These are phyloP conservation scores for Perca fluviatilis DNA, from an alignment of 2,113 vertebrate species.

Conservation along the genomic window DNA sequence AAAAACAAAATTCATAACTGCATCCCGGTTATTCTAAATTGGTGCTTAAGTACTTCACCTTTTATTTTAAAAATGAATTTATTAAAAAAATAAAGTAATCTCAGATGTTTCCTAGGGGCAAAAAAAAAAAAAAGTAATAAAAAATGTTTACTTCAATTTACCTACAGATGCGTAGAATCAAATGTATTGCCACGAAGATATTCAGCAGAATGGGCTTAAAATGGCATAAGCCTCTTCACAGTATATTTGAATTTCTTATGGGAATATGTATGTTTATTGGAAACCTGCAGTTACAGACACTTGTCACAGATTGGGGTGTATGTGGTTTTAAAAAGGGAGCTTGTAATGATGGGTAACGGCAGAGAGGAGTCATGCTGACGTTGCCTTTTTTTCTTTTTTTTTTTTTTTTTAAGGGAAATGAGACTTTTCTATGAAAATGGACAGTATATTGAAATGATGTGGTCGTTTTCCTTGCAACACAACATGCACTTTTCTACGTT, in stretches of 20 bases:
- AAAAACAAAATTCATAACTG: slow-evolving; percentile 52
- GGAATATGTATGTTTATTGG: slow-evolving; percentile 55
- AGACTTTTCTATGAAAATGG: slow-evolving; percentile 73
- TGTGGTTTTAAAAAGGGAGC: slow-evolving; percentile 51
- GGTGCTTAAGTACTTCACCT: slow-evolving; percentile 33
- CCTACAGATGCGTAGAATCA: slow-evolving; percentile 30
- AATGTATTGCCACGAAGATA: slow-evolving; percentile 28
- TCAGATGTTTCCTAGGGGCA: slow-evolving; percentile 3
- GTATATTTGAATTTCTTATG: slow-evolving; percentile 43
- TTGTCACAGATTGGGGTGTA: slow-evolving; percentile 52
- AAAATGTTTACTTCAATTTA: slow-evolving; percentile 19
- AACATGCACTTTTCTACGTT: slow-evolving; percentile 84
- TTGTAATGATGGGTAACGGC: slow-evolving; percentile 21
- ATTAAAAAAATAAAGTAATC: slow-evolving; percentile 1
- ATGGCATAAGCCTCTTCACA: slow-evolving; percentile 51
- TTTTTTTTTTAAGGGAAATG: slow-evolving; percentile 45
- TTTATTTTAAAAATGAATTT: slow-evolving; percentile 10
- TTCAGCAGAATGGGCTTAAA: slow-evolving; percentile 34
- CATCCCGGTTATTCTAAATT: slow-evolving; percentile 24
- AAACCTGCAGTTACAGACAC: slow-evolving; percentile 68
- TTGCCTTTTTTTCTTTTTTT: slow-evolving; percentile 17
- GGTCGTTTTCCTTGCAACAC: slow-evolving; percentile 70
- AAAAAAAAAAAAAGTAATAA: background rate
- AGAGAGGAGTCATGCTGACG: slow-evolving; percentile 20
- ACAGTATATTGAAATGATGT: slow-evolving; percentile 70